Base-by-base conservation (phyloP, 2,797 vertebrate species). In the Lycodopsis pacificus region DNA sequence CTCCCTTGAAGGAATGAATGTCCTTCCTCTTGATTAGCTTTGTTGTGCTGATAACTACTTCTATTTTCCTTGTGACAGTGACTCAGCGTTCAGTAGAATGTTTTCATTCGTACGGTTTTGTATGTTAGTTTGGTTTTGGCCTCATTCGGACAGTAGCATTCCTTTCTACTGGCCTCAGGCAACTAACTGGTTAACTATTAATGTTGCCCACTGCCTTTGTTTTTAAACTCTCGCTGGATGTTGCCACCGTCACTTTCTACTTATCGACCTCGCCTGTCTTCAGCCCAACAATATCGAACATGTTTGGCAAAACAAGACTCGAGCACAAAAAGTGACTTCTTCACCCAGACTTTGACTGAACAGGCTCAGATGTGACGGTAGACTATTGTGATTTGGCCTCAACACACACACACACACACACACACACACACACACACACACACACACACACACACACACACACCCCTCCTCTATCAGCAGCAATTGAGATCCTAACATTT, bases 401-500 rank as follows among this genome's bases (percentile, higher is more conserved):
- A 12, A 51, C 13, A 46, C 61, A 66, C 20, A 51, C 61, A 66
- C 20, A 51, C 12, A 58, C 30, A 30, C 30, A 30, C 30, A 30
- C 30, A 30, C 30, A 32, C 30, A 32, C 30, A 32, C 30, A 30
- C 30, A 66, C 20, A 51, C n/a, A n/a, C n/a, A 51, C 13, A 46
- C 61, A 66, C 20, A 51, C 61, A 66, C 20, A 51, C 12, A 58
- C 30, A 30, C 30, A 30, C 30, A 30, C 30, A 30, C 30, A 32
- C 30, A 32, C 30, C 5, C 12, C 9, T 3, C 15, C 13, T 15
- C 27, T 27, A 3, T 63, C 11, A 34, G 46, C 19, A 14, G 11
- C 3, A 17, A 9, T 30, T 57, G 2, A 25, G 30, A 71, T 68
- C 40, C 68, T 92, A 86, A 93, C 42, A 1, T 36, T 40, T 83